Conservation (phyloP, 2,797 vertebrate species). For the Phrynocephalus vlangalii region DNA sequence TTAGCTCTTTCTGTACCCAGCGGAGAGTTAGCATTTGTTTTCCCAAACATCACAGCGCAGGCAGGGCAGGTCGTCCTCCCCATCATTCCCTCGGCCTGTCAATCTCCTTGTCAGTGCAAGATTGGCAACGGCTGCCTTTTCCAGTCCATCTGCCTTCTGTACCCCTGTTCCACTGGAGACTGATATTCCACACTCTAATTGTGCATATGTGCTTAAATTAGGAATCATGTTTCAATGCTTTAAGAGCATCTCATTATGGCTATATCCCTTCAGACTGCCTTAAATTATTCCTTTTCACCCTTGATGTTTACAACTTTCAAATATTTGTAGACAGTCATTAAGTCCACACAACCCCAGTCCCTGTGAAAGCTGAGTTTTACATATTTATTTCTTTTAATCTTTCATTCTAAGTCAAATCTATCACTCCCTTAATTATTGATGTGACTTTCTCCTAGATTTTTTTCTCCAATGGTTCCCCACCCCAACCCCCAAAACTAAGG, state of each 20-base stretch:
- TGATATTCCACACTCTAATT: constrained; percentile 1
- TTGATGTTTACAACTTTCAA: constrained; percentile 58
- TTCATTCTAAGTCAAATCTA: constrained; percentile 61
- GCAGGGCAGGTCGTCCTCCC: constrained; percentile 49
- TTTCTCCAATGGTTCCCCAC: constrained; percentile 51
- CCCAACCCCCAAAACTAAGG: constrained; percentile 21
- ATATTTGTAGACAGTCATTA: constrained; percentile 50
- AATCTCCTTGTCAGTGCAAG: constrained; percentile 30
- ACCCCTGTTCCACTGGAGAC: constrained; percentile 2
- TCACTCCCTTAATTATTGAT: constrained; percentile 71
- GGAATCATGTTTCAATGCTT: constrained; percentile 16
- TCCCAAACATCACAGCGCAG: constrained; percentile 53
- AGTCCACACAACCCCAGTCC: constrained; percentile 41
- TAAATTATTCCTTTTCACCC: constrained; percentile 54
- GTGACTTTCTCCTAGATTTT: constrained; percentile 66
- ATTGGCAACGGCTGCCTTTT: constrained; percentile 31
- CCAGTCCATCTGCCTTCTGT: constrained; percentile 12
- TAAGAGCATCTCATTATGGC: constrained; percentile 10
- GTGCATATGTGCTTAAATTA: constrained; percentile 12
- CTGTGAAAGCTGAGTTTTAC: constrained; percentile 64
- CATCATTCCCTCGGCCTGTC: constrained; percentile 47
- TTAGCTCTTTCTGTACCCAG: background rate
- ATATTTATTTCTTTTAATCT: constrained; percentile 76
- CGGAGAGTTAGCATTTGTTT: background rate
- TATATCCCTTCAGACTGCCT: constrained; percentile 31